Percentiles rank a stretch among this genome's conserved stretches.
phyloP scores from a whole-genome alignment of 2,113 vertebrate species.

The Bos javanicus region DNA sequence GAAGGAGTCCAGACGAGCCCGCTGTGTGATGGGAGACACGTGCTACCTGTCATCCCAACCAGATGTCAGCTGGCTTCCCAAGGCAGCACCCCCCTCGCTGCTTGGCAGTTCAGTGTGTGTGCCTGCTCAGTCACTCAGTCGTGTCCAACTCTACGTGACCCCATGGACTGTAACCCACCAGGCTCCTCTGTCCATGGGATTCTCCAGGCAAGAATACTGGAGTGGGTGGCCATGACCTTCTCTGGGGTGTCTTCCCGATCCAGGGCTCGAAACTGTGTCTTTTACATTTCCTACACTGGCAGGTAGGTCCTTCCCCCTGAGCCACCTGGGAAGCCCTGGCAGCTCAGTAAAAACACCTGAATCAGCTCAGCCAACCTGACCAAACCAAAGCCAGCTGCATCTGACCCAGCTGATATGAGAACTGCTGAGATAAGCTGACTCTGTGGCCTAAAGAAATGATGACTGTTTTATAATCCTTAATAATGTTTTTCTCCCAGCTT shows the following conservation, averaged over 20 bases:
- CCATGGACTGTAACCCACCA: not conserved
- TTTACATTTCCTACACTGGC: not conserved
- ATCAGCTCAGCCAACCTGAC: not conserved
- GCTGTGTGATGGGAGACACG: not conserved
- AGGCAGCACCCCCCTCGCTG: not conserved
- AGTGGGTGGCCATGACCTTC: not conserved
- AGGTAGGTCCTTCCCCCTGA: not conserved
- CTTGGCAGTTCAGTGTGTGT: not conserved
- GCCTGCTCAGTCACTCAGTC: not conserved
- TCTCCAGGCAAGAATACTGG: not conserved
- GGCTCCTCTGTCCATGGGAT: not conserved
- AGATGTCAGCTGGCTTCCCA: not conserved
- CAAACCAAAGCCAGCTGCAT: not conserved
- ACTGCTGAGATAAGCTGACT: not conserved
- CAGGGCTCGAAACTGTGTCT: not conserved
- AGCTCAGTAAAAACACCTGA: accelerated
- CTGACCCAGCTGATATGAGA: not conserved
- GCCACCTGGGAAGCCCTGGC: not conserved
- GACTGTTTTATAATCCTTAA: not conserved
- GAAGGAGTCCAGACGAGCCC: not conserved
- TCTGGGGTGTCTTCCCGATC: not conserved
- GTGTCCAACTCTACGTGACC: not conserved
- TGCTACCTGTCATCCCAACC: accelerated
- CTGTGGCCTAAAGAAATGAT: not conserved
- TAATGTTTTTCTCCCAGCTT: not conserved